Percentiles rank a stretch among this genome's conserved stretches.
Evolutionary conservation across 2,888 invertebrate species (phyloP).

Genomic region (Thecocarcelia acutangulata): DNA sequence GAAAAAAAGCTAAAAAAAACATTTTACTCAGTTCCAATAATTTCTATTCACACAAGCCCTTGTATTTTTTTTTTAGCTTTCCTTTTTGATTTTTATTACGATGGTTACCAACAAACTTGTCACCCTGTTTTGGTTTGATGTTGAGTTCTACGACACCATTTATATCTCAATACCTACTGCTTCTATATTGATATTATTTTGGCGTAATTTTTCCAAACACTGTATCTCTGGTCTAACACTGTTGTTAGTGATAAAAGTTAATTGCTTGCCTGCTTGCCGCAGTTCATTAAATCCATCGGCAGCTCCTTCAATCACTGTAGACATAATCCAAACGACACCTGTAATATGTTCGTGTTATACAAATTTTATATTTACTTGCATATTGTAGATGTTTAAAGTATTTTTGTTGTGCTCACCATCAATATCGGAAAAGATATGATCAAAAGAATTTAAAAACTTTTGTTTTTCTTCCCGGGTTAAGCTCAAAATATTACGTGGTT

Average conservation of each 20-base stretch:
- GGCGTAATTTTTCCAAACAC: conserved; percentile 74
- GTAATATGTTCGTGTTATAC: not conserved
- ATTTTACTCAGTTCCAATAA: too few species aligned
- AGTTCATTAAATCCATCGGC: conserved; percentile 78
- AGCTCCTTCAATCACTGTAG: conserved; percentile 76
- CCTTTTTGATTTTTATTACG: too few species aligned
- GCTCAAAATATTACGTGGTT: conserved; percentile 74
- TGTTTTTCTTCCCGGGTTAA: conserved; percentile 76
- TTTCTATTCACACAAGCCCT: too few species aligned
- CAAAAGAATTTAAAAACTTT: conserved; percentile 82
- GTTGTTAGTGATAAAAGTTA: conserved; percentile 82
- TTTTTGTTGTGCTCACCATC: conserved; percentile 81
- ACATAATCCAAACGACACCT: conserved; percentile 82
- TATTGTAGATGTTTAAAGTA: too few species aligned
- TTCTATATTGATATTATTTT: conserved; percentile 73
- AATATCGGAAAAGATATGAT: conserved; percentile 84
- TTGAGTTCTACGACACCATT: too few species aligned
- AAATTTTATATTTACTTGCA: too few species aligned
- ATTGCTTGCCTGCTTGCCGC: conserved; percentile 79
- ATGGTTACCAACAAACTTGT: too few species aligned
- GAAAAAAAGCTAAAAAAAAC: too few species aligned
- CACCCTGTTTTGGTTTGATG: too few species aligned
- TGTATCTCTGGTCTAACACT: conserved; percentile 74
- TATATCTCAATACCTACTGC: conserved; percentile 62
- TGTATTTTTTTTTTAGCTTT: too few species aligned